Percentiles rank a stretch among this genome's conserved stretches.
Conservation (phyloP, 2,797 vertebrate genomes). For the Paguma larvata region DNA sequence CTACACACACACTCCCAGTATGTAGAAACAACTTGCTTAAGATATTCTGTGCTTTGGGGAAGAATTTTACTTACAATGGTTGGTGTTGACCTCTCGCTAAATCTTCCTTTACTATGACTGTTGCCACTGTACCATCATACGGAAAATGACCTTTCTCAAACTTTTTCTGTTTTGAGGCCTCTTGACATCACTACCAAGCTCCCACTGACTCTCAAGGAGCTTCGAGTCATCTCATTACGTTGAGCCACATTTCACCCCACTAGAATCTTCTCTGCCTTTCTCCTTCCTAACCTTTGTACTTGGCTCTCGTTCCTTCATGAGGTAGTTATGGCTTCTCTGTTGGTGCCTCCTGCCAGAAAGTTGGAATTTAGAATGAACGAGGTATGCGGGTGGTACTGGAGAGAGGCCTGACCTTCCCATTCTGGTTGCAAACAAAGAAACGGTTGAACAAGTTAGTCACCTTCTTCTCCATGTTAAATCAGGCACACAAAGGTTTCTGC, state of each 20-base stretch:
- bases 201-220: not conserved
- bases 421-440: slow-evolving; percentile 45
- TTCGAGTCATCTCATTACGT: not conserved
- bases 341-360: not conserved
- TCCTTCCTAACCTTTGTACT: not conserved
- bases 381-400: rapidly evolving
- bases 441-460: not conserved
- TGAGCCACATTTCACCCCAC: not conserved
- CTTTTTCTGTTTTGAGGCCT: not conserved
- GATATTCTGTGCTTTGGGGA: not conserved
- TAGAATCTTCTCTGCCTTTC: not conserved
- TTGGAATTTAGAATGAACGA: not conserved
- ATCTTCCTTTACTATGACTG: not conserved
- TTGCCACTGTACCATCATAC: not conserved
- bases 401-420: not conserved
- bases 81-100: not conserved
- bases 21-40: not conserved
- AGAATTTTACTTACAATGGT: not conserved
- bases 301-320: not conserved
- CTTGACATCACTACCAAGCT: not conserved
- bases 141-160: not conserved
- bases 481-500: not conserved
- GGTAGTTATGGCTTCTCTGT: not conserved
- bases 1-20: not conserved
- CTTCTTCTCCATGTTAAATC: not conserved